A percentile compares a stretch with the other conserved stretches of the same genome.
Evolutionary conservation across 2,888 invertebrate species (phyloP).

Genomic region (Cheilosia pagana): DNA sequence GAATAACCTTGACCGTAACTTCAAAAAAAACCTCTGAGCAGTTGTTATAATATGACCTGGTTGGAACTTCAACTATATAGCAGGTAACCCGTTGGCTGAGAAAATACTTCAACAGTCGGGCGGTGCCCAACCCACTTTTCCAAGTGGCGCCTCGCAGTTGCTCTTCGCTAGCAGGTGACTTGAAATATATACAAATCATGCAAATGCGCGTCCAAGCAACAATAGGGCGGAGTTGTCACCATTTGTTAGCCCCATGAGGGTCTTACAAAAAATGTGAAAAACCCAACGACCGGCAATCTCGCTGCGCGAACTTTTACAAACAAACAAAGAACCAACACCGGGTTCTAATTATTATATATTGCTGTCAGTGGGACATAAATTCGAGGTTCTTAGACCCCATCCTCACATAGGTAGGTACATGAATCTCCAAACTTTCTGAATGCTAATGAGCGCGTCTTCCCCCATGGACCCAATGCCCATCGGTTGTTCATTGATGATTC

Average conservation of each 20-base stretch:
- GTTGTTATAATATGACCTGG: too few species aligned
- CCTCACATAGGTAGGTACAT: background rate
- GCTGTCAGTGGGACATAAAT: constrained; percentile 55
- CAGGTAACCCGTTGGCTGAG: too few species aligned
- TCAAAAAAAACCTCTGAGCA: too few species aligned
- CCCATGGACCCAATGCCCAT: constrained; percentile 23
- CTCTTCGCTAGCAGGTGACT: background rate
- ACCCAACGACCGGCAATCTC: constrained; percentile 6
- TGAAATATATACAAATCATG: constrained; percentile 42
- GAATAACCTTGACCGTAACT: too few species aligned
- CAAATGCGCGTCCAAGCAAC: constrained; percentile 40
- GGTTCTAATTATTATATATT: constrained; percentile 53
- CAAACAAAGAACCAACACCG: constrained; percentile 46
- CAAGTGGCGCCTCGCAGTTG: constrained; percentile 37
- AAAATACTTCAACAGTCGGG: background rate
- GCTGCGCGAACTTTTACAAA: constrained; percentile 41
- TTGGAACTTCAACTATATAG: too few species aligned
- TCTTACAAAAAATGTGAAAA: constrained; percentile 2
- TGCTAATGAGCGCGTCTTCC: constrained; percentile 6
- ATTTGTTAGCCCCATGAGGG: constrained; percentile 28
- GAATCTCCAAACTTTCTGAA: constrained; percentile 22
- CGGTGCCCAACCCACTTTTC: constrained; percentile 9
- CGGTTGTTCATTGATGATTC: constrained; percentile 45
- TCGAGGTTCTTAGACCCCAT: background rate
- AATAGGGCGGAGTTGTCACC: constrained; percentile 47